Conservation (phyloP, 2,113 vertebrate species). For the Mionectes macconnelli region DNA sequence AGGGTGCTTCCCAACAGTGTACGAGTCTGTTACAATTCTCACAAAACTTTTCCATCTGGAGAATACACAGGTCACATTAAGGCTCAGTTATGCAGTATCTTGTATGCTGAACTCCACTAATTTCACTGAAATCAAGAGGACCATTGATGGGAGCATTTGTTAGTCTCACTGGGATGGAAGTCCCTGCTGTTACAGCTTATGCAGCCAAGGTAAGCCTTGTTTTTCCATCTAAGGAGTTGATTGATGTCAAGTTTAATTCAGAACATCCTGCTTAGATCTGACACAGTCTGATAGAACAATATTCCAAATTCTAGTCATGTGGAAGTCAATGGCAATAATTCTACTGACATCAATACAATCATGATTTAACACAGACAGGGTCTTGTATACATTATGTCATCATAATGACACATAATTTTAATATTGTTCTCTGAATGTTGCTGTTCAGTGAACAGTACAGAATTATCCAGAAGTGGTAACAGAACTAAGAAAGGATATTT, state of each 20-base stretch:
- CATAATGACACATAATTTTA: not conserved
- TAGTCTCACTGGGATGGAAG: not conserved
- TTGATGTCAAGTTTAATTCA: not conserved
- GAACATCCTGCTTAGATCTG: not conserved
- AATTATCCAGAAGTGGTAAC: not conserved
- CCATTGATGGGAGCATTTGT: not conserved
- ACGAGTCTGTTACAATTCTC: not conserved
- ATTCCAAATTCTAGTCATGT: not conserved
- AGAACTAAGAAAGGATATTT: not conserved
- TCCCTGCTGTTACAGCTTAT: not conserved
- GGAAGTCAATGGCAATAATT: not conserved
- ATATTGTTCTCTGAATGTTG: not conserved
- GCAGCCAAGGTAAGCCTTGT: not conserved
- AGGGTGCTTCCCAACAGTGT: not conserved
- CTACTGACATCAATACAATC: not conserved
- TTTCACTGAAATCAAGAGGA: not conserved
- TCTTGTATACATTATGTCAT: not conserved
- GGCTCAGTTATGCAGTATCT: not conserved
- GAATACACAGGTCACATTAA: not conserved
- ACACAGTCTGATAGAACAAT: not conserved
- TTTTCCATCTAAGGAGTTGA: not conserved
- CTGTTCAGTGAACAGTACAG: not conserved
- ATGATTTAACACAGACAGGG: not conserved
- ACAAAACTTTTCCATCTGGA: not conserved
- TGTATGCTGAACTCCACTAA: not conserved